These are phyloP conservation scores for Platygyra sinensis DNA, from an alignment of 64 coral and sea anemone genomes.

Conservation along the genomic window DNA sequence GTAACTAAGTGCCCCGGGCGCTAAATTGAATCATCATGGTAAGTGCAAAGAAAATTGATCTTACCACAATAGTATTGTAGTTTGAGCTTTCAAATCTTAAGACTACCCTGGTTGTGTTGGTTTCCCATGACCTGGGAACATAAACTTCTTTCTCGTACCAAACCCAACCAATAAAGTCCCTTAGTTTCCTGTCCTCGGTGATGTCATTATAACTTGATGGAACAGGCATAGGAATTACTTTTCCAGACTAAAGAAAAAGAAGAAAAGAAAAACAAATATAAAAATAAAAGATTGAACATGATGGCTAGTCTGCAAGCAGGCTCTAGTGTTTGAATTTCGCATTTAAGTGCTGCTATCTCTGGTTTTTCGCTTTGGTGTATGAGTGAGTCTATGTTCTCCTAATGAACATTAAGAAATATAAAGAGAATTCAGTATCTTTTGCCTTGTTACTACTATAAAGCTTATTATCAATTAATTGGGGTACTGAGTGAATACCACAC, in stretches of 20 bases:
- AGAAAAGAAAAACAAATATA: neutral
- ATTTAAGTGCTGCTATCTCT: too few relatives aligned
- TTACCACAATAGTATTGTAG: conserved; percentile 94
- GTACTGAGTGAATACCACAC: too few relatives aligned
- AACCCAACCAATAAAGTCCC: conserved; percentile 95
- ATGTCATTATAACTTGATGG: conserved; percentile 98
- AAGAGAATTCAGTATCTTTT: too few relatives aligned
- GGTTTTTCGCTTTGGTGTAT: too few relatives aligned
- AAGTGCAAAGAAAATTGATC: neutral
- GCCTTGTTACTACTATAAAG: too few relatives aligned
- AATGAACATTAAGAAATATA: too few relatives aligned
- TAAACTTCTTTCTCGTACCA: conserved; percentile 94
- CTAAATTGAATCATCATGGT: too few relatives aligned
- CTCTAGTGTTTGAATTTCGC: too few relatives aligned
- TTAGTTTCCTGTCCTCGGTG: conserved; percentile 66
- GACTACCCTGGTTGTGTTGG: conserved; percentile 75
- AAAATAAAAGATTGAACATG: neutral
- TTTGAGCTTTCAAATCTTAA: conserved; percentile 97
- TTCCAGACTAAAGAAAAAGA: conserved; percentile 68
- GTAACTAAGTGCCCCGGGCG: too few relatives aligned
- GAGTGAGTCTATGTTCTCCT: too few relatives aligned
- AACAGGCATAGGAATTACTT: conserved; percentile 89
- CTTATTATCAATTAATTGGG: too few relatives aligned
- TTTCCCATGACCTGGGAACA: conserved; percentile 71
- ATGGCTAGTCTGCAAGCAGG: too few relatives aligned